Evolutionary conservation across 1,140 invertebrate species (phyloP).

Genomic region (Adoxophyes honmai): DNA sequence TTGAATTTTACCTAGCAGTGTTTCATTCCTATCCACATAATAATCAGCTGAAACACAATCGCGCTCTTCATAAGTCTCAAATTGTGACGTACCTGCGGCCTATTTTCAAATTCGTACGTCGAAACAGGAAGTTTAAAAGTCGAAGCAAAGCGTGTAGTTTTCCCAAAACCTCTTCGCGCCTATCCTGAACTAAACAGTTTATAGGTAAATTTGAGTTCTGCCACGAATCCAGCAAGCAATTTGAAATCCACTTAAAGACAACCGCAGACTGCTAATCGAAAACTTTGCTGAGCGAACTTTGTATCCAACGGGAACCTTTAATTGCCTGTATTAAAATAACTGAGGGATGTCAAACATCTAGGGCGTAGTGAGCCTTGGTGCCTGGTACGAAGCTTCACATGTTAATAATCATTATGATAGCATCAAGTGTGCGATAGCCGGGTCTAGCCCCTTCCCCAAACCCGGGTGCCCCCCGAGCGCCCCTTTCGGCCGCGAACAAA

Average conservation of each 20-base stretch:
- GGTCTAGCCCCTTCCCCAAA: slow-evolving; percentile 17
- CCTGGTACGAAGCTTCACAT: slow-evolving; percentile 67
- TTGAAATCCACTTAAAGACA: slow-evolving; percentile 72
- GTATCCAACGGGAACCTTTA: slow-evolving; percentile 56
- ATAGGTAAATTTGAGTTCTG: slow-evolving; percentile 15
- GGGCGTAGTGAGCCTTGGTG: slow-evolving; percentile 45
- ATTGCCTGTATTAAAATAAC: slow-evolving; percentile 75
- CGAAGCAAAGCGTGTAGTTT: too few species aligned
- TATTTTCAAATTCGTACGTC: too few species aligned
- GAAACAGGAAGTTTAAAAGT: too few species aligned
- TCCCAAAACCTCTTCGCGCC: neutral
- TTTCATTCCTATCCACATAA: too few species aligned
- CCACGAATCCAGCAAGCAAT: slow-evolving; percentile 49
- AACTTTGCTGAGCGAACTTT: slow-evolving; percentile 50
- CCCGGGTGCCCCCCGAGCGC: neutral
- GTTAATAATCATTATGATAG: slow-evolving; percentile 75
- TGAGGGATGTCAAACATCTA: slow-evolving; percentile 72
- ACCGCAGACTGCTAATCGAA: slow-evolving; percentile 67
- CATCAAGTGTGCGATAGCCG: slow-evolving; percentile 71
- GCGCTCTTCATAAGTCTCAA: too few species aligned
- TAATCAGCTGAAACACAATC: too few species aligned
- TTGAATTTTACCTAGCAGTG: too few species aligned
- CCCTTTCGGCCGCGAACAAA: slow-evolving; percentile 15
- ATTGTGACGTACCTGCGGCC: too few species aligned
- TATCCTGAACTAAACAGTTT: slow-evolving; percentile 12